Evolutionary conservation across 2,888 invertebrate genomes (phyloP).

Genomic region (Nipponacmea schrenckii): DNA sequence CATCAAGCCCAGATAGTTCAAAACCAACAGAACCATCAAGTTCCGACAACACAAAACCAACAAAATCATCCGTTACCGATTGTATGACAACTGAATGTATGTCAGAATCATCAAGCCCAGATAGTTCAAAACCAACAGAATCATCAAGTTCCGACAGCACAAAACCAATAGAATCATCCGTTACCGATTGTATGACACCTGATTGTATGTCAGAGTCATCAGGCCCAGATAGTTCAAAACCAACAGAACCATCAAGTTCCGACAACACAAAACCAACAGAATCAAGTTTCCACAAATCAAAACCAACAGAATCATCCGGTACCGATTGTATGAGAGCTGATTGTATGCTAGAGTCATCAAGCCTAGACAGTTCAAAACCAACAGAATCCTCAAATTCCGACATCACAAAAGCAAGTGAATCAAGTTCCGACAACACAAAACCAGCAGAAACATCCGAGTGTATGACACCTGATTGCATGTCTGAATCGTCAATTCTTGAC

Average conservation of each 20-base stretch:
- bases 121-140: neutral
- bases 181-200: neutral
- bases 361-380: neutral
- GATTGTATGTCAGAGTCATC: no score
- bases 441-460: neutral
- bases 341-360: neutral
- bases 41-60: no score
- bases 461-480: no score
- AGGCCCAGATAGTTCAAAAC: neutral
- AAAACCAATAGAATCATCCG: neutral
- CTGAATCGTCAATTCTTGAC: neutral
- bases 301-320: neutral
- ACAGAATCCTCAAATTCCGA: neutral
- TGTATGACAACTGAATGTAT: neutral
- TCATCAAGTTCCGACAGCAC: neutral
- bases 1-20: neutral
- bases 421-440: neutral
- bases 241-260: neutral
- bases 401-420: neutral
- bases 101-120: neutral
- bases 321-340: neutral
- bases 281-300: neutral
- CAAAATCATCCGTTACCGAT: neutral
- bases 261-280: neutral
- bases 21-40: constrained; percentile 3